Conservation (phyloP, 2,888 invertebrate genomes). For the Lordiphosa andalusiaca region DNA sequence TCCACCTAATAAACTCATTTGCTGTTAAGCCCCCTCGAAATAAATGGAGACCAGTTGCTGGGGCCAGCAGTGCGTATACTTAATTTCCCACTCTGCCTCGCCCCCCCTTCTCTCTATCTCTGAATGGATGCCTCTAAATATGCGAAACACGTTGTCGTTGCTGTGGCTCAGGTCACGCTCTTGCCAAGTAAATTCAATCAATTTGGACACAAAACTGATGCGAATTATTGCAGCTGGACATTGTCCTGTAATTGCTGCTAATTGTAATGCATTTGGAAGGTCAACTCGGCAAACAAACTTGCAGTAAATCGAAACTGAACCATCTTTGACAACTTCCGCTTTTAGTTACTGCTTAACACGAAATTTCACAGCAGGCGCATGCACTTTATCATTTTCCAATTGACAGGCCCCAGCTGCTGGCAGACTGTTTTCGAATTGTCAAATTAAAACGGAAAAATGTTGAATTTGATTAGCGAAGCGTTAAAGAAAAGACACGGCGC, state of each 20-base stretch:
- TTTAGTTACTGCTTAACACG: background rate
- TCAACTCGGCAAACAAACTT: constrained; percentile 26
- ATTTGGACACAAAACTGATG: constrained; percentile 42
- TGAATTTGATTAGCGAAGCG: constrained; percentile 76
- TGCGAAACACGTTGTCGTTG: constrained; percentile 32
- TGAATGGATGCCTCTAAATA: constrained; percentile 14
- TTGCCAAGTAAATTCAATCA: constrained; percentile 64
- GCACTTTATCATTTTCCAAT: constrained; percentile 71
- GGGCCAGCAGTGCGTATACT: constrained; percentile 29
- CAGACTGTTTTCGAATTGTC: constrained; percentile 63
- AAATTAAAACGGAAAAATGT: constrained; percentile 73
- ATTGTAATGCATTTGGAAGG: constrained; percentile 68
- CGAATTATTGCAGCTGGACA: constrained; percentile 61
- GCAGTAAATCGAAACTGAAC: background rate
- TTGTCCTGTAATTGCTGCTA: constrained; percentile 58
- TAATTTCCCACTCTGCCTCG: constrained; percentile 1
- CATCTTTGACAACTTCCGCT: background rate
- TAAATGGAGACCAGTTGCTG: too few relatives aligned
- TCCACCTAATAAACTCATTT: too few relatives aligned
- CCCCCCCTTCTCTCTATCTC: too few relatives aligned
- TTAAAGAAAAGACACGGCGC: constrained; percentile 59
- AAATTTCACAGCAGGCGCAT: constrained; percentile 23
- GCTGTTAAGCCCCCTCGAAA: too few relatives aligned
- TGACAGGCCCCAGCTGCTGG: constrained; percentile 69
- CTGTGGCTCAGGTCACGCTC: constrained; percentile 56